These are phyloP conservation scores for Gibbula magus DNA, from an alignment of 2,888 invertebrate species.

Conservation along the genomic window DNA sequence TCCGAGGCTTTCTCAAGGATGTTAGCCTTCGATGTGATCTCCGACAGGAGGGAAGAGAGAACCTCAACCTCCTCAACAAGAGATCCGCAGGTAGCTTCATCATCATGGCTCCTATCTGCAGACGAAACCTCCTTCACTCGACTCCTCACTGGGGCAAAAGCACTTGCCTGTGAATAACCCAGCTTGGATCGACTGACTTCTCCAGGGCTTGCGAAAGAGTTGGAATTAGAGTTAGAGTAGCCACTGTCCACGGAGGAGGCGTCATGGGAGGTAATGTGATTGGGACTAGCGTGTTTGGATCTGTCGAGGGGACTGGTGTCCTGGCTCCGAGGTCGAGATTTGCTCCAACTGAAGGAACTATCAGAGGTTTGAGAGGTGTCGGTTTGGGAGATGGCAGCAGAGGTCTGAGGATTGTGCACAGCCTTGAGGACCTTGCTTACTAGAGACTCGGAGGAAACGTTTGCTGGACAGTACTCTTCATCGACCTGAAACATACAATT, in stretches of 20 bases:
- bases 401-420: conserved; percentile 23
- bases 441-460: conserved; percentile 30
- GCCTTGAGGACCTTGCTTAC: conserved; percentile 42
- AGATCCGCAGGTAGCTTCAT: not conserved
- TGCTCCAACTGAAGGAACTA: not conserved
- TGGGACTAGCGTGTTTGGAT: not conserved
- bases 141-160: conserved; percentile 46
- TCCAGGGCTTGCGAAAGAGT: not conserved
- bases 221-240: not conserved
- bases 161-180: conserved; percentile 45
- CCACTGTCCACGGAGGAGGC: not conserved
- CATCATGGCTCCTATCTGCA: not conserved
- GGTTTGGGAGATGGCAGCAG: not conserved
- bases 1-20: conserved; percentile 54
- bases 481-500: too few species aligned
- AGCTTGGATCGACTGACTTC: conserved; percentile 32
- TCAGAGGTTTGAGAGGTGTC: not conserved
- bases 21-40: conserved; percentile 44
- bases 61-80: conserved; percentile 9
- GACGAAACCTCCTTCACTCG: not conserved
- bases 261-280: not conserved
- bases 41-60: conserved; percentile 42
- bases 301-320: not conserved
- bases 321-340: not conserved
- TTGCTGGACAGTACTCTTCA: not conserved